Conservation (phyloP, 2,113 vertebrate genomes). For the Clupea harengus region DNA sequence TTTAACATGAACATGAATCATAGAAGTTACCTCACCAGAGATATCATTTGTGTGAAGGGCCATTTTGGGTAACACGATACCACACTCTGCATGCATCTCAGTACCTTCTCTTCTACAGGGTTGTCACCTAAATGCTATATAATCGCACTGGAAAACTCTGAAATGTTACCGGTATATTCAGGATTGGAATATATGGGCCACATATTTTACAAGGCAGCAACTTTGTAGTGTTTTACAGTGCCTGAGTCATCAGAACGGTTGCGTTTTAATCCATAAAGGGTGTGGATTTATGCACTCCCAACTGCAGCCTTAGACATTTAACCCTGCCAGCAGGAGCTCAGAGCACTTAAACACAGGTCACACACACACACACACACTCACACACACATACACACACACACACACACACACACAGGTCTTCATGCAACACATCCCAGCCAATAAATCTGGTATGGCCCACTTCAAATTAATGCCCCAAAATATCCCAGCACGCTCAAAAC, state of each 20-base stretch:
- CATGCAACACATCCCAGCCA: not conserved
- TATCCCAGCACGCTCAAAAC: no score
- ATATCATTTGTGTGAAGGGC: not conserved
- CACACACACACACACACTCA: not conserved
- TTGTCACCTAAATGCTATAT: not conserved
- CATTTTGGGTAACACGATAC: not conserved
- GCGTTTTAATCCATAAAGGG: conserved; percentile 11
- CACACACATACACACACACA: not conserved
- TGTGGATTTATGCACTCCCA: conserved; percentile 10
- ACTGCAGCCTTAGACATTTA: not conserved
- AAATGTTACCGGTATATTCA: not conserved
- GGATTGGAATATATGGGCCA: not conserved
- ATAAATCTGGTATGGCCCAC: not conserved
- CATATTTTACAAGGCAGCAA: not conserved
- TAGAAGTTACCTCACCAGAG: not conserved
- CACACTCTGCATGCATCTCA: not conserved
- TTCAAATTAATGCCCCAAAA: not conserved
- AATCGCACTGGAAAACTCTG: not conserved
- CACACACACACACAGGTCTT: not conserved
- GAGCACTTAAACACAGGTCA: conserved; percentile 7
- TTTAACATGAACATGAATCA: not conserved
- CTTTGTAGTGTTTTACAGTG: conserved; percentile 10
- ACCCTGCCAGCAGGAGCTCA: not conserved
- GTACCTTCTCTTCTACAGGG: not conserved
- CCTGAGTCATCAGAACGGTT: conserved; percentile 2